phyloP scores from a whole-genome alignment of 1,140 invertebrate genomes.

The Mamestra configurata region DNA sequence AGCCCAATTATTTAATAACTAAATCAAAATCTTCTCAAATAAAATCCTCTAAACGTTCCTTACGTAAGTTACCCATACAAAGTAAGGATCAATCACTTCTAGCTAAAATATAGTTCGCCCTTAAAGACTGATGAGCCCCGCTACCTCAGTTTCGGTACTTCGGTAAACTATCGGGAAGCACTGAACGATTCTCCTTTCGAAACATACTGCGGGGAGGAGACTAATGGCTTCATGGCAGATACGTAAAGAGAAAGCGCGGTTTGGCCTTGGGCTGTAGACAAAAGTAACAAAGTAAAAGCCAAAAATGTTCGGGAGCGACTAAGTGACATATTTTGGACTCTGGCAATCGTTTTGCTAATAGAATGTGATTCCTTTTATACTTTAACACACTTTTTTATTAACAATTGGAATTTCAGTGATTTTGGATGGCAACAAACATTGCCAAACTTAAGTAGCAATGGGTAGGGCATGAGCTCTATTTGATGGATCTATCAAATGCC shows the following conservation, averaged over 20 bases:
- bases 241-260: neutral
- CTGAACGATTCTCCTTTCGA: constrained; percentile 15
- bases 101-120: constrained; percentile 26
- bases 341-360: too few species aligned
- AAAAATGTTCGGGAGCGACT: too few species aligned
- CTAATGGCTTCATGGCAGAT: neutral
- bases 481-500: too few species aligned
- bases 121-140: constrained; percentile 23
- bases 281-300: too few species aligned
- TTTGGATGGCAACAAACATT: too few species aligned
- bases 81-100: constrained; percentile 5
- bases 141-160: constrained; percentile 20
- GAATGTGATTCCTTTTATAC: too few species aligned
- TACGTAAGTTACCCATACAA: neutral
- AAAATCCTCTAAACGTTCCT: neutral
- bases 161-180: constrained; percentile 33
- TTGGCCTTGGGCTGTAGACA: too few species aligned
- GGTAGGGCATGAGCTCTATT: too few species aligned
- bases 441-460: too few species aligned
- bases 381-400: too few species aligned
- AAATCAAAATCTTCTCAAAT: neutral
- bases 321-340: too few species aligned
- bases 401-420: too few species aligned
- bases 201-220: constrained; percentile 11
- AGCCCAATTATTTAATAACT: neutral